Percentiles rank a stretch among this genome's conserved stretches.
phyloP scores from a whole-genome alignment of 2,888 invertebrate species.

The Marasmarcha lunaedactyla region DNA sequence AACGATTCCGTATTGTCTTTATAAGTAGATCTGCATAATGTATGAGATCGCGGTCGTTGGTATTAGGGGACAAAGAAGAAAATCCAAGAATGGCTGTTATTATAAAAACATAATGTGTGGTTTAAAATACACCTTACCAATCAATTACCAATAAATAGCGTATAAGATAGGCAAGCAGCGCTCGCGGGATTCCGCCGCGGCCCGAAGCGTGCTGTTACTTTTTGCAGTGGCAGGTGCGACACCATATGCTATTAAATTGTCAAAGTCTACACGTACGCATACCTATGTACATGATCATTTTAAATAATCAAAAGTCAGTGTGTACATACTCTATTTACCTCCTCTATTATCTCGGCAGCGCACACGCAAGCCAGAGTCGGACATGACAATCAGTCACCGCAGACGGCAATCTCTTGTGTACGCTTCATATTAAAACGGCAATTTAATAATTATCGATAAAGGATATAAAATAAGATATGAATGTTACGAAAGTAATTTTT shows the following conservation, averaged over 20 bases:
- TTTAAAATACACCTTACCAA: conserved; percentile 55
- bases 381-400: conserved; percentile 26
- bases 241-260: conserved; percentile 69
- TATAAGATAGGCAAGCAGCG: conserved; percentile 53
- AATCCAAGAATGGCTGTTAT: conserved; percentile 32
- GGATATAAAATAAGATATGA: conserved; percentile 27
- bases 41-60: not conserved
- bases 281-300: conserved; percentile 40
- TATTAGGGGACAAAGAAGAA: conserved; percentile 18
- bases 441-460: conserved; percentile 33
- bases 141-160: conserved; percentile 66
- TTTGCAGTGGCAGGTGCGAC: conserved; percentile 64
- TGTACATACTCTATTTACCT: conserved; percentile 2
- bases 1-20: not conserved
- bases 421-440: conserved; percentile 19
- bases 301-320: conserved; percentile 52
- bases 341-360: conserved; percentile 4
- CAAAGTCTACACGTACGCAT: conserved; percentile 55
- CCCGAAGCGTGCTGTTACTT: conserved; percentile 64
- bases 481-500: conserved; percentile 30
- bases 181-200: conserved; percentile 64
- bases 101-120: conserved; percentile 38
- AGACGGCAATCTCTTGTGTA: conserved; percentile 28
- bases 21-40: not conserved
- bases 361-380: conserved; percentile 1